Percentiles rank a stretch among this genome's conserved stretches.
phyloP scores from a whole-genome alignment of 37 sponge, comb jelly and placozoan species.

The Hormiphora californensis region DNA sequence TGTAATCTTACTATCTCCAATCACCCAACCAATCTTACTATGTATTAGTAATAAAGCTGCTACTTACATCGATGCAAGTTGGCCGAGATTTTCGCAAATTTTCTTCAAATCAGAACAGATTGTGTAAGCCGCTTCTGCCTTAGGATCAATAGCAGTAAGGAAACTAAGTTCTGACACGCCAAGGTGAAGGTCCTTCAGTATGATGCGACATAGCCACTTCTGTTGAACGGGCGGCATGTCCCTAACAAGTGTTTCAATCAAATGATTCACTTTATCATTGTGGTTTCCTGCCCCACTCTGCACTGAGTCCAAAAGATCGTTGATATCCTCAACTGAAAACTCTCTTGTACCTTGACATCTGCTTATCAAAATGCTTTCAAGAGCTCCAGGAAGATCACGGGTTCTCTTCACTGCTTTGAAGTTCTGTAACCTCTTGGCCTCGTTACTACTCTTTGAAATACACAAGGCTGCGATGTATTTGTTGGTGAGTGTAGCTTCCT shows the following conservation, averaged over 20 bases:
- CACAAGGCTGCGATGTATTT: constrained; percentile 91
- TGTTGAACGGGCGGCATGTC: constrained; percentile 82
- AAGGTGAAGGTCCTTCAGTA: constrained; percentile 84
- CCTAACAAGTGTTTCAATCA: constrained; percentile 65
- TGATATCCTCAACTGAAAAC: constrained; percentile 70
- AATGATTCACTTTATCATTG: constrained; percentile 64
- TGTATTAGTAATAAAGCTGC: too few relatives aligned
- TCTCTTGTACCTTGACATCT: constrained; percentile 85
- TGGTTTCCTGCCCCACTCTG: constrained; percentile 67
- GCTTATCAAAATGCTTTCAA: constrained; percentile 74
- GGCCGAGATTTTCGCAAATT: constrained; percentile 19
- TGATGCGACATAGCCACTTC: constrained; percentile 98
- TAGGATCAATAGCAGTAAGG: neutral
- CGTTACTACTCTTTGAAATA: constrained; percentile 78
- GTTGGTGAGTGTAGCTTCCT: constrained; percentile 65
- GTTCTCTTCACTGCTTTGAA: constrained; percentile 61
- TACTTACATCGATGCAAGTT: constrained; percentile 11
- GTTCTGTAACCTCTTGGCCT: constrained; percentile 88
- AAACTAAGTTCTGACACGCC: constrained; percentile 57
- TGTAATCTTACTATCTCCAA: too few relatives aligned
- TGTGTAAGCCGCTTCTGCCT: constrained; percentile 33
- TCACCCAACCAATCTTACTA: too few relatives aligned
- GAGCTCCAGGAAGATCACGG: constrained; percentile 83
- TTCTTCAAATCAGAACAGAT: constrained; percentile 35
- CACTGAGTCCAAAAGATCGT: constrained; percentile 66